Conservation (phyloP, 2,888 invertebrate genomes). For the Agrochola lota region DNA sequence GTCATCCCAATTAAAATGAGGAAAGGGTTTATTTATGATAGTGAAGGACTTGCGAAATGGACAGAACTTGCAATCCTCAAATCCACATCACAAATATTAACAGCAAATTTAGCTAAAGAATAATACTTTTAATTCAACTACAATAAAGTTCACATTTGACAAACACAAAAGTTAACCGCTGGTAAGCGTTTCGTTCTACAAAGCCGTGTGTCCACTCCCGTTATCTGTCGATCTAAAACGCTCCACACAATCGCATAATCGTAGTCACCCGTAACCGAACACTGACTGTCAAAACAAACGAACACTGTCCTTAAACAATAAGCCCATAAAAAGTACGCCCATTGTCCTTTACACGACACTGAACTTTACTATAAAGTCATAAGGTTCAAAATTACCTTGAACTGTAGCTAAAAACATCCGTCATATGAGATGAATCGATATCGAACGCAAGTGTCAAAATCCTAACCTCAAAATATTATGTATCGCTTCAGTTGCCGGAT, state of each 20-base stretch:
- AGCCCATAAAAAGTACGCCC: constrained; percentile 72
- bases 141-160: not conserved
- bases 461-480: constrained; percentile 78
- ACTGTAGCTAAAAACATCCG: constrained; percentile 69
- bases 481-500: constrained; percentile 47
- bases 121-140: not conserved
- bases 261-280: constrained; percentile 87
- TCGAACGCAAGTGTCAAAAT: constrained; percentile 80
- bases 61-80: not conserved
- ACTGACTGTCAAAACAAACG: constrained; percentile 89
- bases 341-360: constrained; percentile 70
- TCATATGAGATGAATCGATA: constrained; percentile 79
- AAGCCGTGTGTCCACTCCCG: constrained; percentile 71
- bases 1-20: not conserved
- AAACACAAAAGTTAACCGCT: not conserved
- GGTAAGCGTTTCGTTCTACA: constrained; percentile 12
- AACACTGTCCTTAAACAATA: constrained; percentile 75
- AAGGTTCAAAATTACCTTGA: constrained; percentile 67
- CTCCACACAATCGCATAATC: constrained; percentile 86
- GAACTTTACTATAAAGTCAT: constrained; percentile 65
- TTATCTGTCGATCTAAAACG: constrained; percentile 88
- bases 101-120: not conserved
- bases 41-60: not conserved
- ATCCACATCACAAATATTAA: not conserved
- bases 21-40: not conserved